Evolutionary conservation across 2,797 vertebrate species (phyloP).

Genomic region (Gymnothorax javanicus): DNA sequence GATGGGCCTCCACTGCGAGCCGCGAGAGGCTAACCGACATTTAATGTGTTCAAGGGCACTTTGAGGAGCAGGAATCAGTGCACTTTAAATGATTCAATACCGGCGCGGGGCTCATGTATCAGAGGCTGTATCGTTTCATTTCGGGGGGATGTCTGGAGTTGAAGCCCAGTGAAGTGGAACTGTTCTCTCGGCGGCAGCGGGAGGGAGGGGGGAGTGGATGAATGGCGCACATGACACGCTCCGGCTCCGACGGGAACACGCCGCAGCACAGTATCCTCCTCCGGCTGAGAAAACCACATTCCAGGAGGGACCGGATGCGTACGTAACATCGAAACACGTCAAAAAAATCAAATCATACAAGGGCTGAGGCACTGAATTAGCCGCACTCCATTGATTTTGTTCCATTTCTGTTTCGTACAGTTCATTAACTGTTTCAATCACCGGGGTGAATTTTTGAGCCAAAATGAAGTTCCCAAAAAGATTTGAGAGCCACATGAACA

Average conservation of each 20-base stretch:
- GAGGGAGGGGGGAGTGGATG: background rate
- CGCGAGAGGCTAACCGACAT: background rate
- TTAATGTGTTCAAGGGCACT: background rate
- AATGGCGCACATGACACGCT: too few species aligned
- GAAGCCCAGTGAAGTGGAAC: background rate
- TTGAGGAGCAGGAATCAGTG: background rate
- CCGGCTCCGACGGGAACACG: background rate
- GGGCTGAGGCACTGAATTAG: background rate
- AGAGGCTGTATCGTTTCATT: background rate
- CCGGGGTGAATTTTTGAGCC: background rate
- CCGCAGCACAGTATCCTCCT: too few species aligned
- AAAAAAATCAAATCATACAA: background rate
- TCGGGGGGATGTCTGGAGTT: background rate
- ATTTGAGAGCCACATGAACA: background rate
- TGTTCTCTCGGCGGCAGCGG: background rate
- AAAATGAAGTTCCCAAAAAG: background rate
- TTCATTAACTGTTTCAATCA: background rate
- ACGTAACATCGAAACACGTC: background rate
- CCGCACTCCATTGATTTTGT: background rate
- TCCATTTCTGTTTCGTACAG: background rate
- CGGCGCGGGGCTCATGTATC: background rate
- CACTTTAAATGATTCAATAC: background rate
- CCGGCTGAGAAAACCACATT: background rate
- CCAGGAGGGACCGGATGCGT: background rate
- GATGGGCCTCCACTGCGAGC: background rate